Base-by-base conservation (phyloP, 2,888 invertebrate genomes). In the Empis stercorea region DNA sequence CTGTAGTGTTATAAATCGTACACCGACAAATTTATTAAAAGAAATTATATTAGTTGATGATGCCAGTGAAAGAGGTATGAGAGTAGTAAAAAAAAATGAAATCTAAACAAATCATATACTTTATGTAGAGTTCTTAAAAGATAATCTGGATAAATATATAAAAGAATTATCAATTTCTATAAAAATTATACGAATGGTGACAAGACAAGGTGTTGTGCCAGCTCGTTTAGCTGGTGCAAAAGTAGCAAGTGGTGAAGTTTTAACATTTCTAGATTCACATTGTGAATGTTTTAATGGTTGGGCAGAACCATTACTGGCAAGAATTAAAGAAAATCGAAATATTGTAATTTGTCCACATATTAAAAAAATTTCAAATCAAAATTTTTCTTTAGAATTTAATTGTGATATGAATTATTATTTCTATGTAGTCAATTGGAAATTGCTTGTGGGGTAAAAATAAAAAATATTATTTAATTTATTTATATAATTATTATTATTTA, bases 231-330 rank as follows among this genome's bases (percentile, higher is more conserved):
- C 83, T 63, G 92, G 92, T 40, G 87, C 87, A 1, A 70, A 72
- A 43, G 68, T 75, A 54, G 84, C 87, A 0, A 70, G 66, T 41
- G 91, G 88, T 1, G 79, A 82, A 57, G 83, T 86, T 4, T 68
- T 85, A 3, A 96, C 95, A 13, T 99, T 99, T 73, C 73, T 99
- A 48, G 99, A 99, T 67, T 95, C 96, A 2, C 97, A 99, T 68
- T 97, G 96, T 68, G 97, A 99, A 69, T 96, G 96, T 63, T 76
- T 78, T 20, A 51, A 66, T 61, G 87, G 87, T 13, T 88, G 87
- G 87, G 62, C 87, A 55, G 85, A 85, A 58, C 86, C 85, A 0
- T 68, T 88, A 3, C 62, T 88, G 34, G 70, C 74, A 44, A 75
- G 84, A 17, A 65, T 70, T 13, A 61, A 63, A 43, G 62, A 68